phyloP scores from a whole-genome alignment of 1,140 invertebrate genomes.

The Apocrypta bakeri region DNA sequence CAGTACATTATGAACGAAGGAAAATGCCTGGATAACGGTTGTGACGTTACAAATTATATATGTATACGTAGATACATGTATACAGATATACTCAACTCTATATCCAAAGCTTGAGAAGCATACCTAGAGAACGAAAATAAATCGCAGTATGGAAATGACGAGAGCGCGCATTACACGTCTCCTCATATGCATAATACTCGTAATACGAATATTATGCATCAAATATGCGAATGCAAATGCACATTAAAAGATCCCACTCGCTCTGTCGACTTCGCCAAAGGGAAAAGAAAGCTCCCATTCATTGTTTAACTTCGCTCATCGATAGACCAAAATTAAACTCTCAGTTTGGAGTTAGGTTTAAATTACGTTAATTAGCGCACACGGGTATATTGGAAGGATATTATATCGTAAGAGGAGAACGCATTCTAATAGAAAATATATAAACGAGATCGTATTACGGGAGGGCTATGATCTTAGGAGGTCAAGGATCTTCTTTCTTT shows the following conservation, averaged over 20 bases:
- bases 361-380: conserved; percentile 36
- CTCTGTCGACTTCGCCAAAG: background rate
- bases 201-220: background rate
- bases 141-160: background rate
- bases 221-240: background rate
- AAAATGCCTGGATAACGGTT: too few relatives aligned
- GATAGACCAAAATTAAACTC: background rate
- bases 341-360: conserved; percentile 11
- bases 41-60: too few relatives aligned
- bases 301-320: background rate
- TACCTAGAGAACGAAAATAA: background rate
- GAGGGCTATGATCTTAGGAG: background rate
- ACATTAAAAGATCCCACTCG: background rate
- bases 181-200: conserved; percentile 1
- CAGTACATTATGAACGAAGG: too few relatives aligned
- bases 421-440: background rate
- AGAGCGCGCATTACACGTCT: background rate
- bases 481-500: too few relatives aligned
- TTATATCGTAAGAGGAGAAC: background rate
- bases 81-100: too few relatives aligned
- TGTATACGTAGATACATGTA: too few relatives aligned
- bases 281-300: background rate
- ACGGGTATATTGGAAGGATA: background rate
- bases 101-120: background rate
- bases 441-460: background rate